These are phyloP conservation scores for Anagyrus pseudococci DNA, from an alignment of 2,888 invertebrate genomes.

Conservation along the genomic window DNA sequence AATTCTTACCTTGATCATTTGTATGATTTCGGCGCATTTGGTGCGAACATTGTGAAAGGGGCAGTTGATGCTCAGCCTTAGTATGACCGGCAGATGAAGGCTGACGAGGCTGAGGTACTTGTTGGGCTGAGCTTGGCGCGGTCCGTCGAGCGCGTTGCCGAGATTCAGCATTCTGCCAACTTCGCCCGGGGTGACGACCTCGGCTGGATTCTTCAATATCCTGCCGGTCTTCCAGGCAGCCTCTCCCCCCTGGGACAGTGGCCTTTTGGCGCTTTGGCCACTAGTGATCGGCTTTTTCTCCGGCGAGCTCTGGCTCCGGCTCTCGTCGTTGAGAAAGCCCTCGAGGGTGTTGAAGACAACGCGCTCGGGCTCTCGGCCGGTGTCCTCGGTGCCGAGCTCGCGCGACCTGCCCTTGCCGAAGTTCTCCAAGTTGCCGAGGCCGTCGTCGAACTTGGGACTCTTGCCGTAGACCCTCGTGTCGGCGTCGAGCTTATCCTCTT, in stretches of 20 bases:
- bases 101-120: slow-evolving; percentile 65
- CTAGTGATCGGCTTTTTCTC: no score
- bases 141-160: slow-evolving; percentile 57
- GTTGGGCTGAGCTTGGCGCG: slow-evolving; percentile 59
- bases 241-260: slow-evolving; percentile 56
- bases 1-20: slow-evolving; percentile 65
- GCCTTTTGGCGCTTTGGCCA: slow-evolving; percentile 49
- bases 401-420: slow-evolving; percentile 34
- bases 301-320: slow-evolving; percentile 27
- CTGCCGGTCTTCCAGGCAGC: slow-evolving; percentile 56
- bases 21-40: slow-evolving; percentile 66
- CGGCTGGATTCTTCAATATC: slow-evolving; percentile 47
- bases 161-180: slow-evolving; percentile 61
- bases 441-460: slow-evolving; percentile 59
- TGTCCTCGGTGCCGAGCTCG: slow-evolving; percentile 4
- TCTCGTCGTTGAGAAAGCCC: slow-evolving; percentile 49
- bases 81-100: slow-evolving; percentile 67
- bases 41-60: slow-evolving; percentile 69
- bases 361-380: slow-evolving; percentile 42
- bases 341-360: slow-evolving; percentile 58
- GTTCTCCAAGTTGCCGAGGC: slow-evolving; percentile 42
- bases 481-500: slow-evolving; percentile 54
- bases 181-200: slow-evolving; percentile 55
- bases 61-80: slow-evolving; percentile 67
- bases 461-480: slow-evolving; percentile 56